A percentile compares a stretch with the other conserved stretches of the same genome.
Evolutionary conservation across 2,888 invertebrate genomes (phyloP).

Genomic region (Arctia plantaginis): DNA sequence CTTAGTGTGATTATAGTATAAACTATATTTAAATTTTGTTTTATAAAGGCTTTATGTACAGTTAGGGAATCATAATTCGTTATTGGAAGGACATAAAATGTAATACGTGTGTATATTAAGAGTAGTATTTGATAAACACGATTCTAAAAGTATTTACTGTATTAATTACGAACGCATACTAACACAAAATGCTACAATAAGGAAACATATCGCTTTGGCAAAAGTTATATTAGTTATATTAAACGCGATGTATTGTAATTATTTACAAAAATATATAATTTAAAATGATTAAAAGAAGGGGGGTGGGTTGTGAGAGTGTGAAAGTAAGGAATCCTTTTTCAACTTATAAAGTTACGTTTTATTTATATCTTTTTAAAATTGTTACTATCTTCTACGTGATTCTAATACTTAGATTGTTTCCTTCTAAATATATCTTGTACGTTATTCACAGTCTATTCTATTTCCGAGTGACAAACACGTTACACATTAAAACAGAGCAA

Average conservation of each 20-base stretch:
- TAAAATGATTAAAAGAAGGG: constrained; percentile 47
- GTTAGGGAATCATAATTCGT: constrained; percentile 77
- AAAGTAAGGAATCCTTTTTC: constrained; percentile 54
- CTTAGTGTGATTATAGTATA: constrained; percentile 80
- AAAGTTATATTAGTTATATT: constrained; percentile 65
- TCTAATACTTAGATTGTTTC: constrained; percentile 38
- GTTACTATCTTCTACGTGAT: constrained; percentile 47
- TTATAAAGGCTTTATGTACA: constrained; percentile 84
- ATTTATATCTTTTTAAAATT: constrained; percentile 56
- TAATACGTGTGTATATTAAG: constrained; percentile 80
- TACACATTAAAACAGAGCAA: constrained; percentile 59
- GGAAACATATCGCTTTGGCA: constrained; percentile 85
- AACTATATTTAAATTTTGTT: constrained; percentile 81
- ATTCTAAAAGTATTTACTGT: constrained; percentile 62
- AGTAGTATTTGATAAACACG: constrained; percentile 84
- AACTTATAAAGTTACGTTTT: constrained; percentile 58
- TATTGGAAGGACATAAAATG: constrained; percentile 70
- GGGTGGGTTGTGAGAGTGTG: constrained; percentile 54
- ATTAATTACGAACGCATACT: constrained; percentile 73
- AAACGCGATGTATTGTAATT: constrained; percentile 67
- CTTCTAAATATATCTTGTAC: constrained; percentile 29
- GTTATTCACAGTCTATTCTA: constrained; percentile 53
- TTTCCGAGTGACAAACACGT: constrained; percentile 54
- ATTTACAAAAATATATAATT: constrained; percentile 62
- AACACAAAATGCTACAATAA: constrained; percentile 83